Evolutionary conservation across 2,888 invertebrate species (phyloP), one percentile per base, ranked within the genome.

Genomic region (Drosophila nr. fundita): DNA sequence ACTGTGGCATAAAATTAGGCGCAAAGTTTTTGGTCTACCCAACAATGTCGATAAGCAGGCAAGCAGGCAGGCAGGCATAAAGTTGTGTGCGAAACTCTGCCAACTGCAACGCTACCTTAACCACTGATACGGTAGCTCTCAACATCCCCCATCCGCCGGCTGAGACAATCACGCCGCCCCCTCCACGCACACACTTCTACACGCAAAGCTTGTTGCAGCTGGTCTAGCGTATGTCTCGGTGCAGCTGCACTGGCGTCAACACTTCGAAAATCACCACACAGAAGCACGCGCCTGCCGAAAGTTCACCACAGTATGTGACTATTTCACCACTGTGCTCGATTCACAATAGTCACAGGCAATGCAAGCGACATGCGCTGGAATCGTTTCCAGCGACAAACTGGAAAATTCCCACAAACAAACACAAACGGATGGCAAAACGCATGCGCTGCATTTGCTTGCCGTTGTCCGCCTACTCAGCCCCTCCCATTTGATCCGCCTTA

Each of bases 351-450:
- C 62, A 36, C 61, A 38, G 55, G 32, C 68, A 58, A 50, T 45
- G 54, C 72, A 79, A 69, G 73, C 76, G 89, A 72, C 87, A 87
- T 87, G 87, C 87, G 87, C 90, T 87, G 87, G 87, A 87, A 87
- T 58, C 45, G 32, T 38, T 67, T 71, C 73, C 73, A 67, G 34
- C 34, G 11, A 45, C 60, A 45, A 42, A 66, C 27, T 78, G 87
- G 80, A 84, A 79, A 52, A 67, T 78, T 80, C 77, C 82, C 72
- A 82, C 72, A 80, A 73, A 80, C 74, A 86, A 82, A 72, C 70
- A 61, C 64, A 69, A 65, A 45, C 21, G 71, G 40, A 24, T 55
- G 64, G 53, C 59, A 42, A 30, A 24, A 40, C 84, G 89, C 86
- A 86, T 74, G 82, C 84, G 87, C 81, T 63, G 66, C 50, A 40